A percentile compares a stretch with the other conserved stretches of the same genome.
Evolutionary conservation across 2,797 vertebrate genomes (phyloP).

Genomic region (Coracias cyanogaster): DNA sequence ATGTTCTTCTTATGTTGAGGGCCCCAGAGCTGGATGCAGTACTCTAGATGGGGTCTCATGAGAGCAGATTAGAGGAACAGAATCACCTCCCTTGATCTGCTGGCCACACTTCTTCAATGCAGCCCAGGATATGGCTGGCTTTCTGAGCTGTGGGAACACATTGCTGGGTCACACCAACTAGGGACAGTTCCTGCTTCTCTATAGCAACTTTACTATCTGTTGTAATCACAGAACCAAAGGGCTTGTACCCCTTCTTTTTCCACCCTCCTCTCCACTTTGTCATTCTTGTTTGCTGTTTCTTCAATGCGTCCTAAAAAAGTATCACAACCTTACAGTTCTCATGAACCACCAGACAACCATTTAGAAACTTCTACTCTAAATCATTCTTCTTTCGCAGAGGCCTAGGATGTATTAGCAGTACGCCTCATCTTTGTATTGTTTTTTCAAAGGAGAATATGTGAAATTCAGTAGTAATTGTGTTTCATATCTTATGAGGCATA

Average conservation of each 20-base stretch:
- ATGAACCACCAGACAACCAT: not conserved
- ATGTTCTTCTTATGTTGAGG: not conserved
- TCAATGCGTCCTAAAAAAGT: not conserved
- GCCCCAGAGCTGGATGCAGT: not conserved
- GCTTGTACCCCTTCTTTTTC: not conserved
- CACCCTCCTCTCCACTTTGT: not conserved
- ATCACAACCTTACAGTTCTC: not conserved
- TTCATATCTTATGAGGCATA: not conserved
- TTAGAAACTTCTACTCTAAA: not conserved
- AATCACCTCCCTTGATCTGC: not conserved
- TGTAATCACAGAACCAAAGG: not conserved
- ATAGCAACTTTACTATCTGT: not conserved
- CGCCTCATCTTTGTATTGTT: not conserved
- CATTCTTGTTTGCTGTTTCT: not conserved
- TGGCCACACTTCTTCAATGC: not conserved
- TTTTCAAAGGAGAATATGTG: not conserved
- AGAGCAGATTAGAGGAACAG: not conserved
- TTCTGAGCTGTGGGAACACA: not conserved
- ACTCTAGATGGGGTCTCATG: not conserved
- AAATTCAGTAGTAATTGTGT: not conserved
- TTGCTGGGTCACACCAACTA: not conserved
- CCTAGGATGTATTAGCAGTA: not conserved
- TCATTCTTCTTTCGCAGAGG: not conserved
- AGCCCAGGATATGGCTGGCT: not conserved
- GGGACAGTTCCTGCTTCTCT: not conserved